Base-by-base conservation (phyloP, 2,888 invertebrate genomes). In the Clusia tigrina region DNA sequence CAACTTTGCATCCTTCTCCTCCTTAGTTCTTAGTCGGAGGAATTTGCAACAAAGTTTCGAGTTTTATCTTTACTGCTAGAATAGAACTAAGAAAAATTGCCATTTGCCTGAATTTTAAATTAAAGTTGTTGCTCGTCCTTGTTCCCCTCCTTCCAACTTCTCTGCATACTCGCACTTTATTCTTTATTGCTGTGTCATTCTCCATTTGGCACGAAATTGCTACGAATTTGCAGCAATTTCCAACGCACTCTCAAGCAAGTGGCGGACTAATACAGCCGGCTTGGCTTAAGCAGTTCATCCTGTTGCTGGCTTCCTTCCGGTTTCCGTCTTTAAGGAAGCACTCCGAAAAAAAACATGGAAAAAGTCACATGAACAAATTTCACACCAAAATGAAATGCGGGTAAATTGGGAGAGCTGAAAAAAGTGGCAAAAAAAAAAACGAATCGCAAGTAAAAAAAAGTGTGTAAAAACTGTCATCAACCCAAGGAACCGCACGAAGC, bases 231-330 rank as follows among this genome's bases (percentile, higher is more conserved):
- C 12, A 48, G 20, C 20, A 51, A 20, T 58, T 48, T 22, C 5
- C 22, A 6, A 48, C 48, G 22, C 48, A 20, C 22, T 48, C 20
- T 20, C 20, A 3, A n/a, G 42, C 24, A 53, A 42, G 17, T n/a
- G 46, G 24, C n/a, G 15, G n/a, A 23, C 23, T 37, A 15, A 38
- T 15, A 18, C 37, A 52, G 15, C 17, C 54, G 37, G 59, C 22
- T 53, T 53, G 42, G 54, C 42, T 60, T 60, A 60, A 53, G 42
- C 15, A 53, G 17, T 46, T 58, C 42, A 26, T 64, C 60, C 60
- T 60, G 58, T 64, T 60, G 60, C 63, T 38, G 17, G 53, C 54
- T 64, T 64, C 57, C 60, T 64, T 57, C 64, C 60, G 64, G 54
- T 54, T 60, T 60, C 60, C 64, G 60, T 46, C 32, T 25, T 57